A percentile compares a stretch with the other conserved stretches of the same genome.
Conservation (phyloP, 2,113 vertebrate species). For the Neomonachus schauinslandi region DNA sequence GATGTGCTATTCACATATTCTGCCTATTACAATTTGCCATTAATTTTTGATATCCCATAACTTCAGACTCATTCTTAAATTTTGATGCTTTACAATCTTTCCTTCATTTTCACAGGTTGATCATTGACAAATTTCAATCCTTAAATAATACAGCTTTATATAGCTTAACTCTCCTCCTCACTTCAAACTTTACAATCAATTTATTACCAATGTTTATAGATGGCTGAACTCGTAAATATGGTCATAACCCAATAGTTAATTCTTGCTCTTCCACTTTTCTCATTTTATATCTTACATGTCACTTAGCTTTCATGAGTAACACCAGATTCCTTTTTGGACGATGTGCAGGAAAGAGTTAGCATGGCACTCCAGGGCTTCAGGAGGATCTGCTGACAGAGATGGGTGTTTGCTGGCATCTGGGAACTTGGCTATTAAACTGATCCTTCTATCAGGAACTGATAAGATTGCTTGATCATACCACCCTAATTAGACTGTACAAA, state of each 20-base stretch:
- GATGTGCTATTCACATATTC: background rate
- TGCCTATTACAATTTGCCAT: background rate
- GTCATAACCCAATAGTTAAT: background rate
- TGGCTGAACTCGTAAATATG: background rate
- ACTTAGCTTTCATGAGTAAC: background rate
- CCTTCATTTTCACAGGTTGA: background rate
- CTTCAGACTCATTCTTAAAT: background rate
- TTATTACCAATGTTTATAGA: background rate
- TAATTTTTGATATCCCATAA: background rate
- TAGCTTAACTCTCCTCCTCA: background rate
- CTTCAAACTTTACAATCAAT: background rate
- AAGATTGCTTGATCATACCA: background rate
- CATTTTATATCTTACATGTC: background rate
- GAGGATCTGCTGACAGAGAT: background rate
- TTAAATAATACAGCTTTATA: background rate
- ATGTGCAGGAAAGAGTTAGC: background rate
- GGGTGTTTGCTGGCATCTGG: background rate
- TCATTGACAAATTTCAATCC: background rate
- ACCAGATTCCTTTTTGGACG: background rate
- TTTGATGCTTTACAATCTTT: background rate
- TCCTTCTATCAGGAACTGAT: background rate
- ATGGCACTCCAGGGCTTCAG: background rate
- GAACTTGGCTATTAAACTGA: background rate
- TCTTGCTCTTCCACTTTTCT: background rate
- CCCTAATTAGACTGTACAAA: background rate